Percentiles rank a stretch among this genome's conserved stretches.
Conservation (phyloP, 2,888 invertebrate genomes). For the Aphidius colemani region DNA sequence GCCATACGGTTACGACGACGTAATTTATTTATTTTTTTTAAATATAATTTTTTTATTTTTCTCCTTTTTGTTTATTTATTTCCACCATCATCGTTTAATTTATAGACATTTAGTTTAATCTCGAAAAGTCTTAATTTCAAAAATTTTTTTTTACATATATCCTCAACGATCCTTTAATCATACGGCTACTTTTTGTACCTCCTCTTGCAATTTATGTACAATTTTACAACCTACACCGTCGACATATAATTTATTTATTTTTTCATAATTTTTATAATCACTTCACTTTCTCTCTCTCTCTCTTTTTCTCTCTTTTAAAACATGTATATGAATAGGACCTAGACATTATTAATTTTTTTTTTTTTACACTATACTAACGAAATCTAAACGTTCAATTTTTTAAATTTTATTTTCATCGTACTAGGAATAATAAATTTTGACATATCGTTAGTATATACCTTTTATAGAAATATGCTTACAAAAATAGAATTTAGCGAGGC, state of each 20-base stretch:
- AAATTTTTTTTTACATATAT: conserved; percentile 31
- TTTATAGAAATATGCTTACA: conserved; percentile 62
- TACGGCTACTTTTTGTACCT: conserved; percentile 60
- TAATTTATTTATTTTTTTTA: conserved; percentile 26
- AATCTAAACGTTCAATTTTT: conserved; percentile 61
- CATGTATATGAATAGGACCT: conserved; percentile 61
- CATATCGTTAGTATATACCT: conserved; percentile 59
- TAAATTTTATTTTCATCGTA: conserved; percentile 54
- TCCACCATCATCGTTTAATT: conserved; percentile 23
- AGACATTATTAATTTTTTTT: conserved; percentile 59
- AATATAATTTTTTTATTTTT: conserved; percentile 17
- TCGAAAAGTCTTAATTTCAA: conserved; percentile 20
- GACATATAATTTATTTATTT: conserved; percentile 57
- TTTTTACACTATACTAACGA: conserved; percentile 61
- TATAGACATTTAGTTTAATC: conserved; percentile 39
- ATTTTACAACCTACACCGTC: conserved; percentile 64
- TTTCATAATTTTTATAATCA: conserved; percentile 35
- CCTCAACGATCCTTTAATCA: conserved; percentile 49
- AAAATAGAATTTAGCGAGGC: conserved; percentile 61
- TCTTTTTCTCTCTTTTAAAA: conserved; percentile 41
- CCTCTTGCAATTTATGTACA: conserved; percentile 68
- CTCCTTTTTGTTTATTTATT: conserved; percentile 24
- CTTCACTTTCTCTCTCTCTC: conserved; percentile 24
- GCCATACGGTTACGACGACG: conserved; percentile 40
- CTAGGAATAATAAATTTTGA: conserved; percentile 61